These are phyloP conservation scores for Margarornis squamiger DNA, from an alignment of 2,797 vertebrate genomes.

Conservation along the genomic window DNA sequence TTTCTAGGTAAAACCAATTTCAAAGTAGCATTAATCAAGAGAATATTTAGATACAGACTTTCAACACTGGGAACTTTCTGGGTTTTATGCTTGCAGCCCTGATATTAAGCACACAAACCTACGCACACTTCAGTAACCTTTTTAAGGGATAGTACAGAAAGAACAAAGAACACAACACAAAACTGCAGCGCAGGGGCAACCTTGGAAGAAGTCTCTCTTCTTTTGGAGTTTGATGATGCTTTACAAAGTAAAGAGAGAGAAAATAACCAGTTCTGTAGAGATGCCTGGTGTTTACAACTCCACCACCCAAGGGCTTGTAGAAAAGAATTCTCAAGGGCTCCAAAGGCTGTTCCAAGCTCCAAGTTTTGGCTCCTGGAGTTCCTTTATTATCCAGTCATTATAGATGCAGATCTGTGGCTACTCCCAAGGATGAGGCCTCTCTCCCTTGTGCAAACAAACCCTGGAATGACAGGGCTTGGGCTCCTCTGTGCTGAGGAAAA, in stretches of 20 bases:
- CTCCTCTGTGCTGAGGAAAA: neutral
- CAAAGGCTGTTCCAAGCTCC: neutral
- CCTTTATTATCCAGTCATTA: neutral
- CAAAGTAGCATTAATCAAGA: neutral
- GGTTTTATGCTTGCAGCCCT: neutral
- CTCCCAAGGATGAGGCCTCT: neutral
- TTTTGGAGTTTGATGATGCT: neutral
- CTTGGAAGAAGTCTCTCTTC: neutral
- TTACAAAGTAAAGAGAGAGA: neutral
- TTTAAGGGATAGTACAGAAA: neutral
- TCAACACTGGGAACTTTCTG: neutral
- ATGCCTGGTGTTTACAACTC: neutral
- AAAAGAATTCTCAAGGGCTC: neutral
- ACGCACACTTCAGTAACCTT: fast-evolving
- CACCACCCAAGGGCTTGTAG: neutral
- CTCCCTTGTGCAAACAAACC: neutral
- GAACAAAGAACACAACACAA: neutral
- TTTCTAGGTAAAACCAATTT: neutral
- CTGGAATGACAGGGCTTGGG: neutral
- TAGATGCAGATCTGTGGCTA: neutral
- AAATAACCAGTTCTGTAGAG: neutral
- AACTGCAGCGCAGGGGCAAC: neutral
- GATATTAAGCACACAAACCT: neutral
- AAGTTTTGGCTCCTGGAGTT: neutral
- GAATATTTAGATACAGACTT: neutral